These are phyloP conservation scores for Microcebus tavaratra DNA, from an alignment of 2,113 vertebrate species.

Conservation along the genomic window DNA sequence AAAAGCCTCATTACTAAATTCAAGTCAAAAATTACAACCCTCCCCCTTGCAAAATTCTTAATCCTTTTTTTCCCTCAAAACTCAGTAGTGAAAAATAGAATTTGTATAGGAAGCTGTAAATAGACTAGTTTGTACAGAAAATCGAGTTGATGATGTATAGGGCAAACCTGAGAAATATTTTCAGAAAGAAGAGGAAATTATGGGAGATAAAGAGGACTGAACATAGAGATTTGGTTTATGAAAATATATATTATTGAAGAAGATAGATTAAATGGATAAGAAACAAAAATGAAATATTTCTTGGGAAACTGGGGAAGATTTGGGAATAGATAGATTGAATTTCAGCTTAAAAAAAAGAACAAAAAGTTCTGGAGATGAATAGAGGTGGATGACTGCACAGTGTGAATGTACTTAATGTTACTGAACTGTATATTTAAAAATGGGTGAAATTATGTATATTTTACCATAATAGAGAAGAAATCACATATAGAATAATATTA, in stretches of 20 bases:
- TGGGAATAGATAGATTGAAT: background rate
- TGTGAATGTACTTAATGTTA: background rate
- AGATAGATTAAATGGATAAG: background rate
- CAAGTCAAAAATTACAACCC: background rate
- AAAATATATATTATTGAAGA: background rate
- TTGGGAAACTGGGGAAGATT: background rate
- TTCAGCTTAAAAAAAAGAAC: background rate
- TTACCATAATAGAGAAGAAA: background rate
- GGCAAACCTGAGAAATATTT: background rate
- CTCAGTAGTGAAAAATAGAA: background rate
- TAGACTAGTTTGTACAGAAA: background rate
- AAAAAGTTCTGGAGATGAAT: background rate
- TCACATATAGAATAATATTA: background rate
- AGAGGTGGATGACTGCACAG: background rate
- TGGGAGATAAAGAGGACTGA: background rate
- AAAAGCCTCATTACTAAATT: background rate
- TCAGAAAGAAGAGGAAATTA: background rate
- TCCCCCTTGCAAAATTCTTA: background rate
- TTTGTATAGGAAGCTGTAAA: background rate
- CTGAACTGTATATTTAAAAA: background rate
- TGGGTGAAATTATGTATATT: background rate
- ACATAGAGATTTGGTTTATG: background rate
- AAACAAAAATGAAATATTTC: background rate
- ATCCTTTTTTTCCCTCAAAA: background rate
- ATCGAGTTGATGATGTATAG: background rate